phyloP scores from a whole-genome alignment of 2,888 invertebrate species.

The Cheilosia grossa region DNA sequence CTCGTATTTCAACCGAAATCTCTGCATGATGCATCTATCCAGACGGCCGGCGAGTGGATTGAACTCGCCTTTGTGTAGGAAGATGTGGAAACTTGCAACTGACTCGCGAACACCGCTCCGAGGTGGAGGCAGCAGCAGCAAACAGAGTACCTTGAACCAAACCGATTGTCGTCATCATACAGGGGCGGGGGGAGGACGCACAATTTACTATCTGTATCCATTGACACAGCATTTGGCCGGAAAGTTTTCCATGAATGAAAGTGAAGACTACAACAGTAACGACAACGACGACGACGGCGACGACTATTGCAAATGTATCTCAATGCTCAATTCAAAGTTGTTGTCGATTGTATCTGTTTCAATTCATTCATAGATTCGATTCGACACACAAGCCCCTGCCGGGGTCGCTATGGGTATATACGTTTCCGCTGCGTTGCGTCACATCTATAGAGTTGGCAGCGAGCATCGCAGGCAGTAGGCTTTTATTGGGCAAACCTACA shows the following conservation, averaged over 20 bases:
- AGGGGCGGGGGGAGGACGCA: background rate
- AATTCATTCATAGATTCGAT: constrained; percentile 65
- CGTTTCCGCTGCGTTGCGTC: constrained; percentile 42
- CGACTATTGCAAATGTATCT: constrained; percentile 33
- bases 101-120: background rate
- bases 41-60: constrained; percentile 2
- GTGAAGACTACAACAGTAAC: constrained; percentile 40
- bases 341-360: constrained; percentile 57
- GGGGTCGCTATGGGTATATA: constrained; percentile 8
- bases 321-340: constrained; percentile 30
- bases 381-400: constrained; percentile 27
- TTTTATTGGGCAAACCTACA: constrained; percentile 57
- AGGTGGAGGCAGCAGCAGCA: background rate
- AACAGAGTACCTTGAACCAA: constrained; percentile 41
- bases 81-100: constrained; percentile 32
- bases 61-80: constrained; percentile 49
- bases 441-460: constrained; percentile 43
- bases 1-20: constrained; percentile 39
- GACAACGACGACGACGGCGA: constrained; percentile 2
- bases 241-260: constrained; percentile 65
- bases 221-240: constrained; percentile 30
- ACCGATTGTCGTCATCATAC: constrained; percentile 27
- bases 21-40: constrained; percentile 32
- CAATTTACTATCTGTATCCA: constrained; percentile 22
- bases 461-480: constrained; percentile 3